phyloP scores from a whole-genome alignment of 2,888 invertebrate genomes.

The Euphydryas editha region DNA sequence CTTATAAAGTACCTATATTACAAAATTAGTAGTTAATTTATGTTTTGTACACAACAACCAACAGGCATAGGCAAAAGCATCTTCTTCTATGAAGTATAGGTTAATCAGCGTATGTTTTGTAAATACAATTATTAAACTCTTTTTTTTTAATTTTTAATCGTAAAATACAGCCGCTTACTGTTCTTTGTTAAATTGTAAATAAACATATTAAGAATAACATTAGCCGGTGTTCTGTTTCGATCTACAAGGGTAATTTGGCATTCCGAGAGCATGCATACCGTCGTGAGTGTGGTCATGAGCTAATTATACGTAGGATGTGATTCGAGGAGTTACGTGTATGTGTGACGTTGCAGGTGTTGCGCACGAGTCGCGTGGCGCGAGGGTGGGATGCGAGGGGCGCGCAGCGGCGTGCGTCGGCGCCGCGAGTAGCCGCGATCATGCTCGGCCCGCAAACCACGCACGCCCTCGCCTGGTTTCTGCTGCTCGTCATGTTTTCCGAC shows the following conservation, averaged over 20 bases:
- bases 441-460: constrained; percentile 67
- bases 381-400: constrained; percentile 77
- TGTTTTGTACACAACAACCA: too few relatives aligned
- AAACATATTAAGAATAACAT: constrained; percentile 34
- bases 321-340: constrained; percentile 27
- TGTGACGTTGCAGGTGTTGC: constrained; percentile 62
- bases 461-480: constrained; percentile 58
- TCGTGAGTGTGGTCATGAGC: constrained; percentile 38
- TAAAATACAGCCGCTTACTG: constrained; percentile 29
- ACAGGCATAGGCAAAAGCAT: too few relatives aligned
- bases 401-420: constrained; percentile 77
- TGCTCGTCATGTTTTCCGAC: constrained; percentile 56
- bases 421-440: constrained; percentile 77
- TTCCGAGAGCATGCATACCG: constrained; percentile 27
- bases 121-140: too few relatives aligned
- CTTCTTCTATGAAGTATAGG: too few relatives aligned
- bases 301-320: constrained; percentile 31
- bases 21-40: too few relatives aligned
- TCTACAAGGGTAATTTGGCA: constrained; percentile 32
- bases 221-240: constrained; percentile 31
- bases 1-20: too few relatives aligned
- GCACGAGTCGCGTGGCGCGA: constrained; percentile 71
- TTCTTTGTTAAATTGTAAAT: constrained; percentile 35
- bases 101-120: too few relatives aligned
- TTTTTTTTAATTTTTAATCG: too few relatives aligned